A percentile compares a stretch with the other conserved stretches of the same genome.
phyloP scores from a whole-genome alignment of 2,797 vertebrate species.

The Leuciscus waleckii region DNA sequence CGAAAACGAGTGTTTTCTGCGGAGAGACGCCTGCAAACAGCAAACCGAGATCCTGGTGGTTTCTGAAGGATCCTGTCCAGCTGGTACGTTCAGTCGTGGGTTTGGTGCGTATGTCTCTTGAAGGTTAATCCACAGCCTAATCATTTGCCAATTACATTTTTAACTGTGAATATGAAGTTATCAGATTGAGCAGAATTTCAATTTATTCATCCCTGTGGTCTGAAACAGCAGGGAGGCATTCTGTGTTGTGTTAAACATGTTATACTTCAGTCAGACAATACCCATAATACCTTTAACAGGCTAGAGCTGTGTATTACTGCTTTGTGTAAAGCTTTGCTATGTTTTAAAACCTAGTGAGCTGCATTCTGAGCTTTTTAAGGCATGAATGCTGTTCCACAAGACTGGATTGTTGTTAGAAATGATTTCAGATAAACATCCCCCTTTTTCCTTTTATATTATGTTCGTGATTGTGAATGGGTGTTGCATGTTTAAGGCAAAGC shows the following conservation, averaged over 20 bases:
- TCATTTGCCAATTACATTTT: background rate
- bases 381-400: background rate
- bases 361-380: background rate
- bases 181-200: background rate
- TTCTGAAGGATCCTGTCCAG: constrained; percentile 93
- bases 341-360: background rate
- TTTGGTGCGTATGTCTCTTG: background rate
- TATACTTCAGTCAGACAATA: background rate
- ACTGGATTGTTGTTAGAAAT: background rate
- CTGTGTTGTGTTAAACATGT: background rate
- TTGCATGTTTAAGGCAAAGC: background rate
- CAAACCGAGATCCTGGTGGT: constrained; percentile 94
- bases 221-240: background rate
- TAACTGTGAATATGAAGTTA: background rate
- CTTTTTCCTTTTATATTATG: background rate
- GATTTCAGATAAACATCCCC: background rate
- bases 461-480: background rate
- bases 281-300: background rate
- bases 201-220: background rate
- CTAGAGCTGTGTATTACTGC: background rate
- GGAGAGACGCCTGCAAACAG: constrained; percentile 96
- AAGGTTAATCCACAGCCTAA: background rate
- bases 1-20: constrained; percentile 96
- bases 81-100: constrained; percentile 80
- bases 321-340: background rate